These are phyloP conservation scores for Planococcus citri DNA, from an alignment of 1,140 invertebrate genomes.

Conservation along the genomic window DNA sequence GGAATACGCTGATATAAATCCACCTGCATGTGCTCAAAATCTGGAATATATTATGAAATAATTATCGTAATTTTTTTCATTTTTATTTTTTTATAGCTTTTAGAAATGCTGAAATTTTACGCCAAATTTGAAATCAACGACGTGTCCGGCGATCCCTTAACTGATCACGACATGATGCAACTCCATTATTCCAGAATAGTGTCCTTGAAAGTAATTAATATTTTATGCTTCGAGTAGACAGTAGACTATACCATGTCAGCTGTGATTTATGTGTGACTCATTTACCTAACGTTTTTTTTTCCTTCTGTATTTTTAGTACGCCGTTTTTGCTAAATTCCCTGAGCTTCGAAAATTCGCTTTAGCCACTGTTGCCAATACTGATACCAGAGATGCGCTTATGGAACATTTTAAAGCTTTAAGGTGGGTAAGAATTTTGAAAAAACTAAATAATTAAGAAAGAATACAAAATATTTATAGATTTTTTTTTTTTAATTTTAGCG, in stretches of 20 bases:
- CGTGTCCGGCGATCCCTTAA: slow-evolving; percentile 84
- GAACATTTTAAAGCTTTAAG: slow-evolving; percentile 74
- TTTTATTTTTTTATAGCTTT: slow-evolving; percentile 45
- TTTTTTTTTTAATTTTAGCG: slow-evolving; percentile 37
- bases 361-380: slow-evolving; percentile 86
- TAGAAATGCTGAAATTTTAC: slow-evolving; percentile 95
- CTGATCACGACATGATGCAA: slow-evolving; percentile 84
- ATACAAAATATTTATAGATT: neutral
- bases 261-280: neutral
- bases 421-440: slow-evolving; percentile 35
- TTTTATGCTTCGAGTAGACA: neutral
- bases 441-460: slow-evolving; percentile 14
- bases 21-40: too few species aligned
- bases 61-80: too few species aligned
- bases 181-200: slow-evolving; percentile 85
- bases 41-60: too few species aligned
- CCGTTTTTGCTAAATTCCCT: slow-evolving; percentile 83
- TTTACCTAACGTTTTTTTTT: neutral
- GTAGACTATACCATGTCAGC: neutral
- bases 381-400: slow-evolving; percentile 68
- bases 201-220: slow-evolving; percentile 61
- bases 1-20: too few species aligned
- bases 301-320: slow-evolving; percentile 39
- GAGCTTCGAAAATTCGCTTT: slow-evolving; percentile 76
- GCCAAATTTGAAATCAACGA: slow-evolving; percentile 96